phyloP scores from a whole-genome alignment of 2,888 invertebrate species.

The Drosophila neonasuta region DNA sequence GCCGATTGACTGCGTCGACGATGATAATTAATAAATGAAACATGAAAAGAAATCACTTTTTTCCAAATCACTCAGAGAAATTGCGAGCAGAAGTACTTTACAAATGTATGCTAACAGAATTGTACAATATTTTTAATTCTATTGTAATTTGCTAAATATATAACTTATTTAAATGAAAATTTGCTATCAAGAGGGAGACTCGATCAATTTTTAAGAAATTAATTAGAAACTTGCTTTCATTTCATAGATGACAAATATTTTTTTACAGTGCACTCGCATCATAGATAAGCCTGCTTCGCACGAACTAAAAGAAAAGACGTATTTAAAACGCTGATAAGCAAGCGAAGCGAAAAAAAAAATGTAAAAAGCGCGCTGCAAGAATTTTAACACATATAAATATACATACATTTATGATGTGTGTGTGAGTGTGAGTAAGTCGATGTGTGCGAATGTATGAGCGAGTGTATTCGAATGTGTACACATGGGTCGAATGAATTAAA shows the following conservation, averaged over 20 bases:
- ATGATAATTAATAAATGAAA: slow-evolving; percentile 62
- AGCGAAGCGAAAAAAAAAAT: slow-evolving; percentile 38
- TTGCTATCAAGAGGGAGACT: too few species aligned
- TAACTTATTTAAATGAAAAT: too few species aligned
- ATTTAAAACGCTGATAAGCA: slow-evolving; percentile 70
- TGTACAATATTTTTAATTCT: too few species aligned
- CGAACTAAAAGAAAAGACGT: slow-evolving; percentile 71
- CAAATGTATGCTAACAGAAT: too few species aligned
- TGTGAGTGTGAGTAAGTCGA: neutral
- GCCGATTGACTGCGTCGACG: slow-evolving; percentile 28
- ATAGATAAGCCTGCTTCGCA: slow-evolving; percentile 59
- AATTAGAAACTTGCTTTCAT: too few species aligned
- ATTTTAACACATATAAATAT: slow-evolving; percentile 40
- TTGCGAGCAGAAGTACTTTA: neutral
- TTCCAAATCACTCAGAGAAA: slow-evolving; percentile 23
- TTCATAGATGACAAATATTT: neutral
- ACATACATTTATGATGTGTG: slow-evolving; percentile 14
- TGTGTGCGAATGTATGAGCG: slow-evolving; percentile 20
- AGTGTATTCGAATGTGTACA: slow-evolving; percentile 5
- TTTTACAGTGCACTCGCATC: slow-evolving; percentile 30
- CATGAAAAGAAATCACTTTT: slow-evolving; percentile 54
- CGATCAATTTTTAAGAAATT: too few species aligned
- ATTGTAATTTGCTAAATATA: too few species aligned
- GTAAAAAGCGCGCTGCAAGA: slow-evolving; percentile 71
- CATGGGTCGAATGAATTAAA: slow-evolving; percentile 49